Base-by-base conservation (phyloP, 2,888 invertebrate species). In the Steinernema hermaphroditum region DNA sequence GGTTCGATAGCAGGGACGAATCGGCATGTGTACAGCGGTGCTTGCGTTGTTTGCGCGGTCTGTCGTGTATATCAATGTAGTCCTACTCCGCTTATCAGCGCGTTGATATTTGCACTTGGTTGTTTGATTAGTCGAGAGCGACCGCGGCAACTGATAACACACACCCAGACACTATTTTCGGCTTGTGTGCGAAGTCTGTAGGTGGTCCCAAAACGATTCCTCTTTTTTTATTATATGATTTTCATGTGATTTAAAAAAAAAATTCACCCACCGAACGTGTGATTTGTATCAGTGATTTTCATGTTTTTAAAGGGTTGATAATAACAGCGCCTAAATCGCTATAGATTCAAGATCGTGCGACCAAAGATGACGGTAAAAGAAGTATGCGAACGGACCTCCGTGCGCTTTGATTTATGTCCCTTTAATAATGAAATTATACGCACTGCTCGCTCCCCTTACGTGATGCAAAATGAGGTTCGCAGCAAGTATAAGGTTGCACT, bases 121-220 rank as follows among this genome's bases (percentile, higher is more conserved):
- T n/a, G 62, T 62, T 62, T 62, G 29, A 62, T 32, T 8, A 62
- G 29, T 9, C 62, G 62, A 16, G 16, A 9, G 32, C 16, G 62
- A 16, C 16, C 16, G 32, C 62, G 32, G 32, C 32, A 62, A 14
- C 29, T 62, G 62, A 62, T 62, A 62, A 62, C 62, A 62, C 37
- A 37, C 37, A 37, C 37, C 6, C 37, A 37, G 6, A 37, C 37
- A 37, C 62, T 62, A 29, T 34, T 29, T 32, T 1, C 34, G 22
- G 62, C 62, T 29, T 62, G 29, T 24, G 32, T 62, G 16, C 62
- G 62, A 27, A 27, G 62, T 62, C 27, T 62, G 62, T 32, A 62
- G 62, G 32, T 62, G 62, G 62, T 62, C 62, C 32, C 19, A 62
- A 29, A 62, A 32, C 62, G 62, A 62, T 22, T 12, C 19, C 2